Percentiles rank a stretch among this genome's conserved stretches.
phyloP scores from a whole-genome alignment of 2,797 vertebrate species.

The Pterois miles region DNA sequence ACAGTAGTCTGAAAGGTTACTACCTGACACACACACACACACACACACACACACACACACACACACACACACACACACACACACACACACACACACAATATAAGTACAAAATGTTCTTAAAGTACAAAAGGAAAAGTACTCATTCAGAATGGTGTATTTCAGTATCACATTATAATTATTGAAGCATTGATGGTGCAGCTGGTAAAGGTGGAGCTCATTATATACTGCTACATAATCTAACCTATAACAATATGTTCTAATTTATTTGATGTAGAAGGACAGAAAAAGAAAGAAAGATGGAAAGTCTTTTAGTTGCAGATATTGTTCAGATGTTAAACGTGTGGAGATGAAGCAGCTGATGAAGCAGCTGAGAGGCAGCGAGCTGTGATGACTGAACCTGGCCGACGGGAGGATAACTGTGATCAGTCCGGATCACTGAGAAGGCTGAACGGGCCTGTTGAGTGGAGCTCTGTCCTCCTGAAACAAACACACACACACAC shows the following conservation, averaged over 20 bases:
- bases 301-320: not conserved
- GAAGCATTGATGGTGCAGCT: not conserved
- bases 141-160: not conserved
- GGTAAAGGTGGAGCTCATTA: not conserved
- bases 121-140: not conserved
- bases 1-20: constrained; percentile 13
- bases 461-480: not conserved
- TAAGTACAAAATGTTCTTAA: not conserved
- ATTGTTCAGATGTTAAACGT: not conserved
- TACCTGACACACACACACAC: constrained; percentile 15
- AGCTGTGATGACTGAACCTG: constrained; percentile 31
- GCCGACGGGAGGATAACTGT: not conserved
- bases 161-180: not conserved
- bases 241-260: not conserved
- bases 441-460: constrained; percentile 44
- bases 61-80: not conserved
- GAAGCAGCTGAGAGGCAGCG: not conserved
- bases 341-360: not conserved
- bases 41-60: constrained; percentile 5
- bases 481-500: too few relatives aligned
- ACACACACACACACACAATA: too few relatives aligned
- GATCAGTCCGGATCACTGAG: constrained; percentile 41
- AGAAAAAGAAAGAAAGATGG: not conserved
- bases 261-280: not conserved
- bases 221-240: not conserved